Conservation (phyloP, 2,797 vertebrate genomes). For the Sebastes ruberrimus region DNA sequence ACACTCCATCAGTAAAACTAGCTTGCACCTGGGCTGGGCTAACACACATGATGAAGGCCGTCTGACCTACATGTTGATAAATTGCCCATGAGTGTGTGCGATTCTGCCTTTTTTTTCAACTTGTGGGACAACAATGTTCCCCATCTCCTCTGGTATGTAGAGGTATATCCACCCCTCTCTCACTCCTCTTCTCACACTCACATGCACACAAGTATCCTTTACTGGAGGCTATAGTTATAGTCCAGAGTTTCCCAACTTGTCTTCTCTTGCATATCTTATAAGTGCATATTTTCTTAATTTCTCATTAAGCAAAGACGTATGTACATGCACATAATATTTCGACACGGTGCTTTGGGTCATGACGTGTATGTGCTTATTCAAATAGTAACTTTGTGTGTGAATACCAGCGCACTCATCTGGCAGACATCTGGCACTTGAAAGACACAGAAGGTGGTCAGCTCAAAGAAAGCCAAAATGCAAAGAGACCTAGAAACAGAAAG, state of each 20-base stretch:
- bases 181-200: neutral
- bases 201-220: too few relatives aligned
- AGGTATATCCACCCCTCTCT: neutral
- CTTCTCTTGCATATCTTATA: too few relatives aligned
- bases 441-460: constrained; percentile 70
- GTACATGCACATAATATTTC: neutral
- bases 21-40: constrained; percentile 1
- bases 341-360: neutral
- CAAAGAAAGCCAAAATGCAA: constrained; percentile 51
- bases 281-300: neutral
- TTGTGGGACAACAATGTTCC: neutral
- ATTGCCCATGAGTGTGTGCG: neutral
- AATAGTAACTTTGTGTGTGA: neutral
- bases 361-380: neutral
- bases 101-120: neutral
- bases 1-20: constrained; percentile 7
- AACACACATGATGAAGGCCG: neutral
- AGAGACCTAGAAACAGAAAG: neutral
- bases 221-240: neutral
- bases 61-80: constrained; percentile 29
- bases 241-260: neutral
- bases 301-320: too few relatives aligned
- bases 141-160: neutral
- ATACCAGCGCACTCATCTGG: constrained; percentile 33
- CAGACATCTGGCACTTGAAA: constrained; percentile 74